phyloP scores from a whole-genome alignment of 2,113 vertebrate genomes.

The Cynocephalus volans region DNA sequence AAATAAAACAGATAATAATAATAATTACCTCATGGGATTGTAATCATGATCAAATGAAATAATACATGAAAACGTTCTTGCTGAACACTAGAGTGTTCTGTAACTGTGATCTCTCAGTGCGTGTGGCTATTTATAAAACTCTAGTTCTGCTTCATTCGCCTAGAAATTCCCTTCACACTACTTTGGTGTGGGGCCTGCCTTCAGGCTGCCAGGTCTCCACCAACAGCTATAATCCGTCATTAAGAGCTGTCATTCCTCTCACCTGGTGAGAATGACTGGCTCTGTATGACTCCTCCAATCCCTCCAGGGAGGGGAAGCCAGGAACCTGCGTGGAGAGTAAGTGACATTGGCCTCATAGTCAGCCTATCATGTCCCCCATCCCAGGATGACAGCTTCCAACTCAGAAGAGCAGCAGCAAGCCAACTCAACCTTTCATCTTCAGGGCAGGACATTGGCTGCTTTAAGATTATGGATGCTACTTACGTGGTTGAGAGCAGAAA shows the following conservation, averaged over 20 bases:
- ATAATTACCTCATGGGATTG: not conserved
- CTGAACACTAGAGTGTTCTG: not conserved
- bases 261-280: not conserved
- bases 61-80: not conserved
- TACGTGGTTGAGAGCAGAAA: slow-evolving; percentile 81
- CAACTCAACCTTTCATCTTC: not conserved
- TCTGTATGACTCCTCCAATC: not conserved
- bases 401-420: not conserved
- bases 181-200: not conserved
- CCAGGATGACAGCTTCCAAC: not conserved
- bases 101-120: not conserved
- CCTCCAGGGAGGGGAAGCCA: not conserved
- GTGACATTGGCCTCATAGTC: not conserved
- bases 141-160: not conserved
- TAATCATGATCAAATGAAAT: not conserved
- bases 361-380: not conserved
- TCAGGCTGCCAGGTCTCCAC: not conserved
- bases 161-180: not conserved
- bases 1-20: not conserved
- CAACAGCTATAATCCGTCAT: not conserved
- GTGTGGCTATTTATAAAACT: not conserved
- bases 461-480: slow-evolving; percentile 78
- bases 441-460: slow-evolving; percentile 55
- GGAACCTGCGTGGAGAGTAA: not conserved
- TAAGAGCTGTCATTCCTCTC: not conserved